A percentile compares a stretch with the other conserved stretches of the same genome.
Evolutionary conservation across 2,888 invertebrate genomes (phyloP).

Genomic region (Drepana falcataria): DNA sequence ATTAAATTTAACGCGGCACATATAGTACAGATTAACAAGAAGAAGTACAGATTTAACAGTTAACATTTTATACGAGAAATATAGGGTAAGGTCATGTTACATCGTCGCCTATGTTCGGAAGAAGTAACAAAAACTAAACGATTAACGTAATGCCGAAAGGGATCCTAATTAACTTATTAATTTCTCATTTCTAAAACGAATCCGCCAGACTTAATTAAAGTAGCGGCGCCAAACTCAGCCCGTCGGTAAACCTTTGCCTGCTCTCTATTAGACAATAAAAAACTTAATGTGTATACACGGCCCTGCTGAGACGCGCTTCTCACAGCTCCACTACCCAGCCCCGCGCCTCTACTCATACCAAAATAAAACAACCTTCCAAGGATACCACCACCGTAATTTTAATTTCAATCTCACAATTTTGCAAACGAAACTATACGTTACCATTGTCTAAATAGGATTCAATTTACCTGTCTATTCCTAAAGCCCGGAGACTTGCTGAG

Average conservation of each 20-base stretch:
- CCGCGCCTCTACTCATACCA: conserved; percentile 39
- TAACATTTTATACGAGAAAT: too few species aligned
- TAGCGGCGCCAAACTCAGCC: conserved; percentile 71
- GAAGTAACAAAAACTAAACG: neutral
- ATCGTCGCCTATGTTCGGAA: neutral
- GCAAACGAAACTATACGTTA: conserved; percentile 39
- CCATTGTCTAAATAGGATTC: conserved; percentile 19
- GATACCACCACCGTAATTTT: conserved; percentile 74
- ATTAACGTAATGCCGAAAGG: neutral
- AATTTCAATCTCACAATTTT: conserved; percentile 41
- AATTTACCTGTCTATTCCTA: conserved; percentile 19
- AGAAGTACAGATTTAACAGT: too few species aligned
- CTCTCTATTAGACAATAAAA: conserved; percentile 75
- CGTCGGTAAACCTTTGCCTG: conserved; percentile 69
- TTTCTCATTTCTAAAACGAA: conserved; percentile 42
- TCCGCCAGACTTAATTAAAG: conserved; percentile 66
- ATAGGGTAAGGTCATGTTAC: too few species aligned
- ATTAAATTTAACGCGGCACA: too few species aligned
- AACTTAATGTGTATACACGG: conserved; percentile 64
- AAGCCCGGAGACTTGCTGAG: neutral
- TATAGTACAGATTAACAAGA: too few species aligned
- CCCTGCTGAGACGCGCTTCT: conserved; percentile 63
- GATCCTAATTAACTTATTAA: conserved; percentile 39
- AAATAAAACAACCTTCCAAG: conserved; percentile 76
- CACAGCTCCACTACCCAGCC: conserved; percentile 49